A percentile compares a stretch with the other conserved stretches of the same genome.
Conservation (phyloP, 2,113 vertebrate species). For the Mesitornis unicolor region DNA sequence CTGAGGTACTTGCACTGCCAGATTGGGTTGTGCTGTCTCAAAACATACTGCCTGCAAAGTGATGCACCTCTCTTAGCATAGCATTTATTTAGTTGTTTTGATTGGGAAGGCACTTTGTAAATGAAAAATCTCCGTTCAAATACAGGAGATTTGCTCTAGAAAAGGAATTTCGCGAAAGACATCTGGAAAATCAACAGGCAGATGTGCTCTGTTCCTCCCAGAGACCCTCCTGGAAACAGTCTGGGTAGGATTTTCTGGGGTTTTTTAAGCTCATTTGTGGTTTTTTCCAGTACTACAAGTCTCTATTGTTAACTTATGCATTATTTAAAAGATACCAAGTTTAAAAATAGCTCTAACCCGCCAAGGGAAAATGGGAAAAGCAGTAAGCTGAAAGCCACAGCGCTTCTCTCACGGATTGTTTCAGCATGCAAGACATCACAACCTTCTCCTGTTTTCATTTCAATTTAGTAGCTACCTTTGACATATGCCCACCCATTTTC, state of each 20-base stretch:
- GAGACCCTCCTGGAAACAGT: slow-evolving; percentile 27
- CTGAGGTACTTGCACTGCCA: neutral
- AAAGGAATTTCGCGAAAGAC: neutral
- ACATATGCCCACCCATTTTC: neutral
- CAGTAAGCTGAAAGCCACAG: slow-evolving; percentile 24
- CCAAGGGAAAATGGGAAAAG: slow-evolving; percentile 39
- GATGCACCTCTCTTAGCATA: neutral
- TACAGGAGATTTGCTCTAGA: neutral
- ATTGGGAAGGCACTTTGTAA: neutral
- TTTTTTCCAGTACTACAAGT: slow-evolving; percentile 30
- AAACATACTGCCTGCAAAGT: neutral
- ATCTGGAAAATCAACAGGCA: slow-evolving; percentile 41
- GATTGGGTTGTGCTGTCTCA: neutral
- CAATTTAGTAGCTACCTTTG: neutral
- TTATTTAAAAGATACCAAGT: slow-evolving; percentile 54
- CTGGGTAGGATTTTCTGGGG: neutral
- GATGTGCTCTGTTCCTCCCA: neutral
- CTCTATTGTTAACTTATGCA: slow-evolving; percentile 64
- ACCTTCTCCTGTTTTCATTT: neutral
- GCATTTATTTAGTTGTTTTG: neutral
- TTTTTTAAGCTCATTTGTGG: neutral
- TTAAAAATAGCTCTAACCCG: slow-evolving; percentile 57
- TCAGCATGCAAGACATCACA: slow-evolving; percentile 12
- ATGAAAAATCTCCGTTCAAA: neutral
- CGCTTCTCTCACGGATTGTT: neutral